Evolutionary conservation across 2,797 vertebrate genomes (phyloP), one percentile per base, ranked within the genome.

Genomic region (Trachops cirrhosus): DNA sequence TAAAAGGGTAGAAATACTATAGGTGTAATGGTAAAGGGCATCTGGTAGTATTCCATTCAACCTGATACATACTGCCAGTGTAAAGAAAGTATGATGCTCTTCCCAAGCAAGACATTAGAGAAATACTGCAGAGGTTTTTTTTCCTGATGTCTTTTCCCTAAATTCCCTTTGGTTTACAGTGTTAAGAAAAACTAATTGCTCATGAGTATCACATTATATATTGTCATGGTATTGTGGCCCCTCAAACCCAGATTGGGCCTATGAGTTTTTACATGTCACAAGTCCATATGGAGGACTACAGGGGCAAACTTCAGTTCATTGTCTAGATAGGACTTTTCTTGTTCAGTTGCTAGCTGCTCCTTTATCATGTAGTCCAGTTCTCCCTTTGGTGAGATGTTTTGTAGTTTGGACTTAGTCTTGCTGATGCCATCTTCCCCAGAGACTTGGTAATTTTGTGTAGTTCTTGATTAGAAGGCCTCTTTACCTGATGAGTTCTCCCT

Each of bases 391-490:
- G 75, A 89, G 21, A 32, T 48, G 9, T 39, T 62, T 6, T 75
- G 1, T 89, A 78, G 37, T 83, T 95, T n/a, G n/a, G 9, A 77
- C 2, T 86, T 83, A 54, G 50, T 52, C 50, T 54, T 70, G 32
- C 21, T 74, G 22, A 37, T 82, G 85, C 4, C 12, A 18, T 75
- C 32, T 86, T 5, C 15, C 32, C 18, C 9, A 46, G 34, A 37
- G 70, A 44, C 59, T 8, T 90, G 22, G 14, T 83, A 77, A 70
- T 90, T 93, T 87, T 91, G 44, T 59, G 21, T 90, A 59, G 32
- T 95, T 79, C n/a, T 96, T 89, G 41, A 87, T 74, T 86, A n/a
- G 85, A 86, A 88, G n/a, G 21, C 8, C 24, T 85, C 46, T 79
- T 93, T 83, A 64, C 37, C 77, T 93, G 80, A 90, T 91, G 41